phyloP scores from a whole-genome alignment of 2,797 vertebrate species.

The Diceros bicornis region DNA sequence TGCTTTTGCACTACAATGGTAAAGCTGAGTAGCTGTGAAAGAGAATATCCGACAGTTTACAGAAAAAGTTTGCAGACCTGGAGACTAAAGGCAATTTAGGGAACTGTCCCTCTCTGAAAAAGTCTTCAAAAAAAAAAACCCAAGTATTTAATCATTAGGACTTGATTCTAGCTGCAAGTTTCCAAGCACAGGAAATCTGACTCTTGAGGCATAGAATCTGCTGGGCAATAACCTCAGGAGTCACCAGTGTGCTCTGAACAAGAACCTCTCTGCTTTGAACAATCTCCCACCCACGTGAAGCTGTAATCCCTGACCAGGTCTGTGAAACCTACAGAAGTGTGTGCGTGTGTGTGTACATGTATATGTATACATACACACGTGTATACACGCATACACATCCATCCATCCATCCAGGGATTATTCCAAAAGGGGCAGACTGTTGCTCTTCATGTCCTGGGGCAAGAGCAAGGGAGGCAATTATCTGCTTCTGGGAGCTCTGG shows the following conservation, averaged over 20 bases:
- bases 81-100: slow-evolving; percentile 29
- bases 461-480: not conserved
- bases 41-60: not conserved
- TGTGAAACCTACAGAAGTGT: not conserved
- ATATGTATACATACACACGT: not conserved
- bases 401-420: not conserved
- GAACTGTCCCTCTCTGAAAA: not conserved
- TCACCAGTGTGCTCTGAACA: not conserved
- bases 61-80: not conserved
- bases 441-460: not conserved
- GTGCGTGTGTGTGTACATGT: rapidly evolving
- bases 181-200: not conserved
- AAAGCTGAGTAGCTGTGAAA: not conserved
- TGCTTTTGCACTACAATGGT: not conserved
- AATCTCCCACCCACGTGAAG: not conserved
- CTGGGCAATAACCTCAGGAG: not conserved
- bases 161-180: not conserved
- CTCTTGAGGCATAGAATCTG: not conserved
- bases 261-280: not conserved
- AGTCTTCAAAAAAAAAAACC: not conserved
- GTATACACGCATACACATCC: rapidly evolving
- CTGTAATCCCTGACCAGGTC: not conserved
- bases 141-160: not conserved
- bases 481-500: not conserved
- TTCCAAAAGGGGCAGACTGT: not conserved